Evolutionary conservation across 92 coral and sea anemone species (phyloP), one percentile per base, ranked within the genome.

Genomic region (Zoanthus gigantus): DNA sequence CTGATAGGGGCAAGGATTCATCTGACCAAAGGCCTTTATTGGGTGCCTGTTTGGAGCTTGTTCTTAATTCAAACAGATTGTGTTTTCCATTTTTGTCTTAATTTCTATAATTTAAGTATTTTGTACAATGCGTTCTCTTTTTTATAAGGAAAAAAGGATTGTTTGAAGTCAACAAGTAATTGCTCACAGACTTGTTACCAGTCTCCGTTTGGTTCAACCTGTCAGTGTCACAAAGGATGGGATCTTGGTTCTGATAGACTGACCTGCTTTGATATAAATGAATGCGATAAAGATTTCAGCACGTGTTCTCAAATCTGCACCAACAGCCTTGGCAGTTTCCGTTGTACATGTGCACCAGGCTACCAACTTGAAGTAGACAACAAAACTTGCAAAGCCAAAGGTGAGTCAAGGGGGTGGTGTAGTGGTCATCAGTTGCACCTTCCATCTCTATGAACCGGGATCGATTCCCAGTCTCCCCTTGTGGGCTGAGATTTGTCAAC

Each of bases 181-280:
- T 80, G 85, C 31, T 45, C 85, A 5, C 85, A 80, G 66, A 44
- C 4, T 69, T 80, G 85, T 31, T 67, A 65, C 74, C 85, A 80
- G 73, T 63, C 85, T 80, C 85, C 85, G 46, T n/a, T 14, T 57
- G 85, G 85, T 14, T 74, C 85, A 63, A 29, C 28, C 4, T 80
- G 85, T 65, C 60, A 66, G 61, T 80, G 85, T 80, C 60, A 48
- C 47, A n/a, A 66, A 71, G 85, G 85, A 29, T 80, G 85, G 85
- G 48, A 6, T 44, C 85, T 50, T 7, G 74, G 58, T 0, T 17
- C 73, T 1, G 74, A 80, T 48, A 8, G 28, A 80, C 18, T 80
- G 42, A 80, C 60, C 42, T 80, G 85, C 65, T 18, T 23, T 65
- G 74, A 80, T 30, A 34, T 80, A 46, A 23, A 80, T 8, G 85